Conservation (phyloP, 2,113 vertebrate genomes). For the Actenoides hombroni region DNA sequence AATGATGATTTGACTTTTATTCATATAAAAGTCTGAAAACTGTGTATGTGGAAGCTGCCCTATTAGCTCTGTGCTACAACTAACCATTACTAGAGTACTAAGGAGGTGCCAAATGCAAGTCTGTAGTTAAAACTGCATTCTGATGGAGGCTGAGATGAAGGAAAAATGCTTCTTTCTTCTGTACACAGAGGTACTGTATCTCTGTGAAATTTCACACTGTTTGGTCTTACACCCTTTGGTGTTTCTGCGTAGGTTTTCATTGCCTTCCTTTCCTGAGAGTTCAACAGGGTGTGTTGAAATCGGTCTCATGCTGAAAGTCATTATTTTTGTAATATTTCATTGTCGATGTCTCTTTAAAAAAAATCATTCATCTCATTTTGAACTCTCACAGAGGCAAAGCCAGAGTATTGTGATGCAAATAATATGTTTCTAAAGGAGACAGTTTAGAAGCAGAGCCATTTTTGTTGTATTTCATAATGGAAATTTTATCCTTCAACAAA, state of each 20-base stretch:
- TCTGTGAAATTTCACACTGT: not conserved
- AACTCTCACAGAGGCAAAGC: not conserved
- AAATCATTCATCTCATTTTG: not conserved
- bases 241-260: not conserved
- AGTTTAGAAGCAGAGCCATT: not conserved
- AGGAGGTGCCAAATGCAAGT: not conserved
- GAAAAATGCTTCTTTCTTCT: not conserved
- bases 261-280: not conserved
- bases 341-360: not conserved
- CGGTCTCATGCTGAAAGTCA: not conserved
- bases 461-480: not conserved
- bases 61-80: not conserved
- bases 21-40: not conserved
- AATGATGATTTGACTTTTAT: not conserved
- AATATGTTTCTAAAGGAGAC: not conserved
- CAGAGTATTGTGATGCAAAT: not conserved
- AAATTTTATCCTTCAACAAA: not conserved
- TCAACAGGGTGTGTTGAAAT: not conserved
- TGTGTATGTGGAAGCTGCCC: not conserved
- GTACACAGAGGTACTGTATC: not conserved
- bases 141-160: not conserved
- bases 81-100: not conserved
- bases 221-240: not conserved
- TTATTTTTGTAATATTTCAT: not conserved
- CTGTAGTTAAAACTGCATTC: not conserved